These are phyloP conservation scores for Tenebrosternarchus preto DNA, from an alignment of 2,113 vertebrate genomes.

Conservation along the genomic window DNA sequence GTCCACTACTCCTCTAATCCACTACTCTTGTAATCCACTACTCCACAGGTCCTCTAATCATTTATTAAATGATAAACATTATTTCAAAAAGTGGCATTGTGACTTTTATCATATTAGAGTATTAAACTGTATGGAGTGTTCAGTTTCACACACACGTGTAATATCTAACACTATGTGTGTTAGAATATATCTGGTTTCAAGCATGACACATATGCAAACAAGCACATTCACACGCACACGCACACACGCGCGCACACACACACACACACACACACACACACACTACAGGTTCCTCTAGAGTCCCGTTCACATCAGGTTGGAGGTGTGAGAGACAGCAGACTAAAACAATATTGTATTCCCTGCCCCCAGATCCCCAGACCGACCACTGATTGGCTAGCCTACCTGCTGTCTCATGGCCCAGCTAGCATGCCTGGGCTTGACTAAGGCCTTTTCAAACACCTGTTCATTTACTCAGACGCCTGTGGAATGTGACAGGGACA, in stretches of 20 bases:
- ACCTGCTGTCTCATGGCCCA: too few species aligned
- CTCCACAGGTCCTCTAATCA: neutral
- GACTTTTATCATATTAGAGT: too few species aligned
- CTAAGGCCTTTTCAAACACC: neutral
- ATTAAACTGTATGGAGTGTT: too few species aligned
- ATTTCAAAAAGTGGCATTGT: too few species aligned
- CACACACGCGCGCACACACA: neutral
- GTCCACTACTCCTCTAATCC: neutral
- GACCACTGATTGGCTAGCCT: constrained; percentile 15
- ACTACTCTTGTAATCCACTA: too few species aligned
- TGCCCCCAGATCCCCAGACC: neutral
- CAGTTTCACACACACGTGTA: too few species aligned
- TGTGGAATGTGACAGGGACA: neutral
- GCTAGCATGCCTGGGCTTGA: too few species aligned
- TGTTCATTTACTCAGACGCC: neutral
- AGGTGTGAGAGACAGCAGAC: neutral
- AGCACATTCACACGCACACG: neutral
- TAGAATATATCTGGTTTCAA: too few species aligned
- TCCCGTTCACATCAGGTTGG: neutral
- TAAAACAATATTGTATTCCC: constrained; percentile 6
- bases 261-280: neutral
- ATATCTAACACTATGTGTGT: too few species aligned
- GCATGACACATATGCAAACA: too few species aligned
- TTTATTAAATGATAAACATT: too few species aligned
- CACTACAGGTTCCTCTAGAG: neutral